Conservation (phyloP, 2,888 invertebrate genomes). For the Phasia obesa region DNA sequence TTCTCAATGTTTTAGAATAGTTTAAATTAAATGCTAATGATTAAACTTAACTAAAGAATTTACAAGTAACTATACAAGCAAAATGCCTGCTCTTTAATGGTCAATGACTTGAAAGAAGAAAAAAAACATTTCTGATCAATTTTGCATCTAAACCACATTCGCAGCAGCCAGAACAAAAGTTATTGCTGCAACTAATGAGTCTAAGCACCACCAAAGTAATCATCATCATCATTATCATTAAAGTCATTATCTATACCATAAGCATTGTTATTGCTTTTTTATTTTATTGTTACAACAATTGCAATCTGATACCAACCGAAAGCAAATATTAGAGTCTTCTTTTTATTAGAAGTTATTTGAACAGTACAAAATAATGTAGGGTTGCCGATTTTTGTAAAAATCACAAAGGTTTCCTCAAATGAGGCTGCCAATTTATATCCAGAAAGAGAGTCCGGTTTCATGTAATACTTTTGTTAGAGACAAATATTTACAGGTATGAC, state of each 20-base stretch:
- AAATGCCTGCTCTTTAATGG: slow-evolving; percentile 29
- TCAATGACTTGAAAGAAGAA: slow-evolving; percentile 50
- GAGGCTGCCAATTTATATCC: too few relatives aligned
- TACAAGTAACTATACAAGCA: not conserved
- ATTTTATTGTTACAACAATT: slow-evolving; percentile 49
- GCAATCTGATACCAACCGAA: slow-evolving; percentile 45
- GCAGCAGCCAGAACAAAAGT: slow-evolving; percentile 40
- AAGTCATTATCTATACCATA: slow-evolving; percentile 21
- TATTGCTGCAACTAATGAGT: slow-evolving; percentile 46
- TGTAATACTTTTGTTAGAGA: too few relatives aligned
- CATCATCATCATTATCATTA: slow-evolving; percentile 44
- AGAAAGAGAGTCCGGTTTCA: too few relatives aligned
- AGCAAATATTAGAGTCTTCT: slow-evolving; percentile 22
- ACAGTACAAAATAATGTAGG: not conserved
- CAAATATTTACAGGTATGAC: too few relatives aligned
- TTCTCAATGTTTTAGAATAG: too few relatives aligned
- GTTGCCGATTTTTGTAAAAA: not conserved
- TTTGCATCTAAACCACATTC: slow-evolving; percentile 52
- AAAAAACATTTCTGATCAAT: not conserved
- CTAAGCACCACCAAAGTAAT: slow-evolving; percentile 24
- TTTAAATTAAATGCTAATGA: not conserved
- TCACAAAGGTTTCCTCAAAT: not conserved
- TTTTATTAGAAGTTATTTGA: not conserved
- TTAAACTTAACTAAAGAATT: not conserved
- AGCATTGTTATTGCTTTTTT: slow-evolving; percentile 22